These are phyloP conservation scores for Bufotes viridis DNA, from an alignment of 2,797 vertebrate species.

Conservation along the genomic window DNA sequence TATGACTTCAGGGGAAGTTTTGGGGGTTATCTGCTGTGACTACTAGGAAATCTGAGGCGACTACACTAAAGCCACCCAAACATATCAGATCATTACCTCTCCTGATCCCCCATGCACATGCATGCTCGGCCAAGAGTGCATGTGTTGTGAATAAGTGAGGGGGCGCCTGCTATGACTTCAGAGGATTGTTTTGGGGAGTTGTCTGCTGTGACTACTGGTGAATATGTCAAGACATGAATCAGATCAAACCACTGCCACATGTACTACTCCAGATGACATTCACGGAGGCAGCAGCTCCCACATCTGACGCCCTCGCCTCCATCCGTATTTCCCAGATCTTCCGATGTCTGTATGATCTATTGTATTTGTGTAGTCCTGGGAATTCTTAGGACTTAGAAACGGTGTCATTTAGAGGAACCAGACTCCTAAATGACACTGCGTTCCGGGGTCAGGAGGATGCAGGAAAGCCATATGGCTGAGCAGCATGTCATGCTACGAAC, in stretches of 20 bases:
- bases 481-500: background rate
- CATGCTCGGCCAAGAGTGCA: too few relatives aligned
- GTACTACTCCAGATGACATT: background rate
- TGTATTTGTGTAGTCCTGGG: background rate
- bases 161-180: too few relatives aligned
- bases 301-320: background rate
- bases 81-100: too few relatives aligned
- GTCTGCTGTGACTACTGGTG: background rate
- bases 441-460: constrained; percentile 28
- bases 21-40: background rate
- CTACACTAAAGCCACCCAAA: too few relatives aligned
- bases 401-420: constrained; percentile 23
- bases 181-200: too few relatives aligned
- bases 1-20: background rate
- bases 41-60: background rate
- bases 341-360: background rate
- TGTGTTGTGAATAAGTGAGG: too few relatives aligned
- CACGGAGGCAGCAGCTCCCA: background rate
- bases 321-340: background rate
- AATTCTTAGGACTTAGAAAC: background rate
- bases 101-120: too few relatives aligned
- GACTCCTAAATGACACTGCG: constrained; percentile 1
- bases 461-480: constrained; percentile 12
- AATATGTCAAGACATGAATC: background rate
- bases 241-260: background rate